These are phyloP conservation scores for Athalia rosae DNA, from an alignment of 2,888 invertebrate species.

Conservation along the genomic window DNA sequence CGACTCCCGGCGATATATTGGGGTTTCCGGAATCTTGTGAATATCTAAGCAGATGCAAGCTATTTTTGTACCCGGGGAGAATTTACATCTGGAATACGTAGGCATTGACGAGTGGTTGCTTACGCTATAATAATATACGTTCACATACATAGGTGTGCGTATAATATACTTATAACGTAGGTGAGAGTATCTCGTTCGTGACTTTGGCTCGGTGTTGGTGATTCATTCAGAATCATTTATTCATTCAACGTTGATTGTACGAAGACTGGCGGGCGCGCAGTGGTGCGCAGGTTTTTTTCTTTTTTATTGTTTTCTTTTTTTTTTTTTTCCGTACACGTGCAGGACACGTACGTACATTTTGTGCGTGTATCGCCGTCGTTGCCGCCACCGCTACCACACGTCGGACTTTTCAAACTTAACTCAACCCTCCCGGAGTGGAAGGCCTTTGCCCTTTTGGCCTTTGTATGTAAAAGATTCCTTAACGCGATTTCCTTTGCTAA, in stretches of 20 bases:
- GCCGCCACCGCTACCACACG: neutral
- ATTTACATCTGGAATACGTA: constrained; percentile 36
- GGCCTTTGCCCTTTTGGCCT: constrained; percentile 1
- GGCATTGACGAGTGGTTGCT: neutral
- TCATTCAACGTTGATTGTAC: constrained; percentile 39
- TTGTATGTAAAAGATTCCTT: neutral
- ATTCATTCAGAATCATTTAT: constrained; percentile 42
- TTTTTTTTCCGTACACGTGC: neutral
- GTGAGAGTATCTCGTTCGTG: constrained; percentile 17
- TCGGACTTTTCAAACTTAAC: neutral
- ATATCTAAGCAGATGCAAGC: constrained; percentile 38
- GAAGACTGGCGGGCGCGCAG: neutral
- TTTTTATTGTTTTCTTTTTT: neutral
- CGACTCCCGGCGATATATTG: neutral
- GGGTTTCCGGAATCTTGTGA: constrained; percentile 40
- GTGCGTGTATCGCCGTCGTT: neutral
- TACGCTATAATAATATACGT: neutral
- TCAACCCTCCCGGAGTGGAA: neutral
- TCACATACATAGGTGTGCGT: neutral
- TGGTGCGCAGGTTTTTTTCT: neutral
- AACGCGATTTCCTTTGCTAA: constrained; percentile 7
- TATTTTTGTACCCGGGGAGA: constrained; percentile 34
- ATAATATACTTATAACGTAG: neutral
- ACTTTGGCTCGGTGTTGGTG: constrained; percentile 37
- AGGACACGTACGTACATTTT: neutral